Evolutionary conservation across 2,888 invertebrate species (phyloP).

Genomic region (Tanypteryx hageni): DNA sequence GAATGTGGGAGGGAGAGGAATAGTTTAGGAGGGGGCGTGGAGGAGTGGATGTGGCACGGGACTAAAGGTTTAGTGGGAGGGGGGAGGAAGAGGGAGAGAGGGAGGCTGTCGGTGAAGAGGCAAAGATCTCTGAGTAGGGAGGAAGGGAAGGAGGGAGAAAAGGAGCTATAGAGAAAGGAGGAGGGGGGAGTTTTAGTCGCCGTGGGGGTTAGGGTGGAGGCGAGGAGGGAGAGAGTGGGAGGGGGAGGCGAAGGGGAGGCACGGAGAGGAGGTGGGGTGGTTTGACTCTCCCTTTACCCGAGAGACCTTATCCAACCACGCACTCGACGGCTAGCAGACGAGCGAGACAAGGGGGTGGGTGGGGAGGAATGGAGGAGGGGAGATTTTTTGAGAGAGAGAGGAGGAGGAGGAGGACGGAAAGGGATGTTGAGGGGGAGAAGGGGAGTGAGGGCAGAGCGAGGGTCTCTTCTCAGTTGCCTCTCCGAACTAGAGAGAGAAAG

Average conservation of each 20-base stretch:
- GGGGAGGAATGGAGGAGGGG: background rate
- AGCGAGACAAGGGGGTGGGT: constrained; percentile 11
- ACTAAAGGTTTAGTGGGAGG: constrained; percentile 42
- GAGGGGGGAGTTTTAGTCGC: constrained; percentile 43
- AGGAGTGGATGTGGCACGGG: constrained; percentile 63
- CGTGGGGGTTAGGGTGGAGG: constrained; percentile 56
- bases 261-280: background rate
- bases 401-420: background rate
- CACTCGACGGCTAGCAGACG: constrained; percentile 63
- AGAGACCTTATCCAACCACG: constrained; percentile 64
- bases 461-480: constrained; percentile 60
- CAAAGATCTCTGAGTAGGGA: background rate
- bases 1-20: constrained; percentile 50
- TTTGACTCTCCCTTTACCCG: background rate
- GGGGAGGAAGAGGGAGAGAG: background rate
- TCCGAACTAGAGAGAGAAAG: constrained; percentile 54
- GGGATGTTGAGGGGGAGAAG: background rate
- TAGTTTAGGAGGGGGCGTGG: constrained; percentile 56
- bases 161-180: background rate
- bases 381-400: constrained; percentile 51
- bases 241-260: constrained; percentile 12
- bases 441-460: constrained; percentile 14
- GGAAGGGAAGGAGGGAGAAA: constrained; percentile 32
- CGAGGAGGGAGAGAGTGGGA: background rate
- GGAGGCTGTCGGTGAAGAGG: constrained; percentile 39